Base-by-base conservation (phyloP, 2,888 invertebrate species). In the Rhyacophila evoluta region DNA sequence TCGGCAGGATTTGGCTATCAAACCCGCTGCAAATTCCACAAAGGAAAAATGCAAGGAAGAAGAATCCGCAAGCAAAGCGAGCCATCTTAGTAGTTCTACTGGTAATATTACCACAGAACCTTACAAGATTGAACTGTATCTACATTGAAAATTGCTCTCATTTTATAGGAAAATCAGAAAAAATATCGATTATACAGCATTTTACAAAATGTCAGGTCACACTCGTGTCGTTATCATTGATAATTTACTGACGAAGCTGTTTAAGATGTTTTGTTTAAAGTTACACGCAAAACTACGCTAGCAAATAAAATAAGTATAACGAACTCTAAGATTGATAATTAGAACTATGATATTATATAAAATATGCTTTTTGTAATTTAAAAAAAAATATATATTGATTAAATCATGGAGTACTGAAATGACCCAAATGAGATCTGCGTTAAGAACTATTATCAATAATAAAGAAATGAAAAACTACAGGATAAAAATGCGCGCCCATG, bases 161-260 rank as follows among this genome's bases (percentile, higher is more conserved):
- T 41, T 41, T 41, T 41, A 41, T 41, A 41, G 6, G 15, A 33
- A 33, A 33, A 33, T 33, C 6, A 6, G 4, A 33, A 33, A 41
- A 41, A 41, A 41, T 41, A 41, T 41, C 8, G 41, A 41, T 41
- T 41, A 41, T 41, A 15, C 41, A 41, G 41, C 41, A 15, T 41
- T 41, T 41, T 6, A 41, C 2, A 41, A 41, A 15, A 41, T 41
- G 41, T 41, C 1, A 41, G 41, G 15, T 41, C n/a, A 1, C 6
- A 33, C 6, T 6, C 2, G 15, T 41, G 6, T 39, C 39, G 12
- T 39, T n/a, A 41, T 15, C n/a, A 41, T 33, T 33, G 6, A 33
- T 33, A 33, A 6, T 4, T 2, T 41, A 15, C 3, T 19, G 29
- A 33, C 29, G 29, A 33, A 15, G 15, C 15, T 19, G 15, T 41